A percentile compares a stretch with the other conserved stretches of the same genome.
Evolutionary conservation across 2,113 vertebrate genomes (phyloP).

Genomic region (Serranochromis macrocephalus): DNA sequence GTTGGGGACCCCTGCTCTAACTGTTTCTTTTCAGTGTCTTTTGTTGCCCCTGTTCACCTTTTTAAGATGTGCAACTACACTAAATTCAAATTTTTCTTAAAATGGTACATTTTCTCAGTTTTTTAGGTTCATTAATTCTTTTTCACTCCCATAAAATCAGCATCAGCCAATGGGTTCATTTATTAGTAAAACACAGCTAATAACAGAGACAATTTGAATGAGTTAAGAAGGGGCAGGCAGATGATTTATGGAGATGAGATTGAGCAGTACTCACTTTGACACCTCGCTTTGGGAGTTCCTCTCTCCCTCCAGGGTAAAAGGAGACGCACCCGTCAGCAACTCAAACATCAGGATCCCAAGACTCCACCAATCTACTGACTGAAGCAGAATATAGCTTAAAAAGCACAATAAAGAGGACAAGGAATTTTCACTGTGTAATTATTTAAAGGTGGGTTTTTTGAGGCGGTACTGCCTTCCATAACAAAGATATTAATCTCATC

Average conservation of each 20-base stretch:
- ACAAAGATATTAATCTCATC: background rate
- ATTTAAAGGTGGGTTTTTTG: background rate
- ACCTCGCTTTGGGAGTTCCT: constrained; percentile 88
- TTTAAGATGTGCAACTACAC: background rate
- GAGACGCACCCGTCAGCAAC: constrained; percentile 84
- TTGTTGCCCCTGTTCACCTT: background rate
- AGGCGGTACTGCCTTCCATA: background rate
- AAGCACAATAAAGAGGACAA: background rate
- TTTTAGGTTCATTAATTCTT: background rate
- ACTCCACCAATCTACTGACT: constrained; percentile 94
- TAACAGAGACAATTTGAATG: background rate
- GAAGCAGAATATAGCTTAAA: background rate
- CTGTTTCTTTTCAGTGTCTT: background rate
- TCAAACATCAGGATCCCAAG: constrained; percentile 88
- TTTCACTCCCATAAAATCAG: background rate
- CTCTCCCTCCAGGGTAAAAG: constrained; percentile 88
- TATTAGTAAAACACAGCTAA: background rate
- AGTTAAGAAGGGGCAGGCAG: background rate
- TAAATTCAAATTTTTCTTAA: background rate
- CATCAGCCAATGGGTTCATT: background rate
- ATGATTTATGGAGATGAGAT: background rate
- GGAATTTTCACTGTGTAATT: background rate
- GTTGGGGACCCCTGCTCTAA: background rate
- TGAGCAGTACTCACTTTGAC: constrained; percentile 75
- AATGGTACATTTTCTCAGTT: background rate